Base-by-base conservation (phyloP, 1,140 invertebrate genomes). In the Ruditapes philippinarum region DNA sequence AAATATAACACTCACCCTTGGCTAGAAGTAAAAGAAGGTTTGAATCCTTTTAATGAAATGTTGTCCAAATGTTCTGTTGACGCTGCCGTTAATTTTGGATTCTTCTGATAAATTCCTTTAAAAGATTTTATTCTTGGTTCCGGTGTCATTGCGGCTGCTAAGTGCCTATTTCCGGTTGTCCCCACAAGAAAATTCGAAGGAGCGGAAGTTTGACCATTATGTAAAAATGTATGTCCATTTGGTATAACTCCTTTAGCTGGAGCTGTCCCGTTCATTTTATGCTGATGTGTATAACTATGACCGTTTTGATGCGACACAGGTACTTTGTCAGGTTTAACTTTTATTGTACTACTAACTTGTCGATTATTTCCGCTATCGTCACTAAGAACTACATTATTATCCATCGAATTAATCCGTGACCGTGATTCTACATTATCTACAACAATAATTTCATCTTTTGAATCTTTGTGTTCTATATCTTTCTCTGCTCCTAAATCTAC, bases 1-100 rank as follows among this genome's bases (percentile, higher is more conserved):
- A 49, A 11, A 49, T 11, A 38, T 5, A 1, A 31, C 62, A 88
- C 85, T 42, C 74, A 88, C 85, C 85, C 85, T 25, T 65, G 60
- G n/a, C n/a, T n/a, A n/a, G n/a, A n/a, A 19, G 51, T 22, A 57
- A 7, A 7, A 17, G 57, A 1, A 49, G 33, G 22, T 65, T 33
- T 88, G 36, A 42, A 42, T n/a, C 85, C 85, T 11, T 31, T 65
- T 19, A 88, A 28, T 11, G 85, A 88, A 7, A 88, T 51, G 40
- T 79, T 88, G 49, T 88, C 85, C 25, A 88, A 28, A 40, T 88
- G 85, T 19, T 88, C 85, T 28, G 85, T 88, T 9, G 85, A 88
- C n/a, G 54, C 49, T 0, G 73, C 33, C 0, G 74, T 80, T 22
- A 88, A 36, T 88, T 65, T 88, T n/a, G 85, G 85, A 40, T 88